Evolutionary conservation across 2,797 vertebrate species (phyloP).

Genomic region (Delichon dasypus): DNA sequence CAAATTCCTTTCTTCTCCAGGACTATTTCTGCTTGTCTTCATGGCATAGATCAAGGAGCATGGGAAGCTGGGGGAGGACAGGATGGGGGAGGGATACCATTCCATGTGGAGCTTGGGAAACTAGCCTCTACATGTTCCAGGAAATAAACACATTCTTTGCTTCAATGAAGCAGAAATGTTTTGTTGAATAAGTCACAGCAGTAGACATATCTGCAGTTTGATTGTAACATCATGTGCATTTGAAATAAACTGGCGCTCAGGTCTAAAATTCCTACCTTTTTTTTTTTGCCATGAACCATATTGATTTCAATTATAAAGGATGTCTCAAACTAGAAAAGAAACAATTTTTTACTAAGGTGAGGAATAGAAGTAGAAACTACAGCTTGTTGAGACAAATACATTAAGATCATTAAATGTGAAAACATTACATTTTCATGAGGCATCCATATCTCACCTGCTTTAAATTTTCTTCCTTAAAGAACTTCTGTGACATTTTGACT

Average conservation of each 20-base stretch:
- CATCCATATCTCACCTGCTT: neutral
- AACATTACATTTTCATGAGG: neutral
- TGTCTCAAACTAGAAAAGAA: neutral
- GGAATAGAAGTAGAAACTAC: neutral
- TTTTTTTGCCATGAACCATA: neutral
- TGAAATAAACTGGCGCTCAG: neutral
- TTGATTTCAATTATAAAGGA: neutral
- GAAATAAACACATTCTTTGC: constrained; percentile 52
- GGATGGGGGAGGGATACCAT: neutral
- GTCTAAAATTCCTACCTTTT: neutral
- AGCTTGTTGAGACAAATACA: neutral
- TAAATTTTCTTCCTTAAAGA: neutral
- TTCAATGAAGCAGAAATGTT: constrained; percentile 54
- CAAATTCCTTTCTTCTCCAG: neutral
- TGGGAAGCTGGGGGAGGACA: neutral
- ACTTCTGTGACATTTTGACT: neutral
- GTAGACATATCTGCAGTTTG: constrained; percentile 3
- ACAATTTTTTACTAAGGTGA: neutral
- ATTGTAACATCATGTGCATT: neutral
- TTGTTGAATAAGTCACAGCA: neutral
- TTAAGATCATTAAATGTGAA: neutral
- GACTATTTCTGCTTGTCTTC: neutral
- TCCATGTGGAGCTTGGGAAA: neutral
- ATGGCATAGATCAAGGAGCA: neutral
- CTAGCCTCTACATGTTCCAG: constrained; percentile 1